These are phyloP conservation scores for Mamestra brassicae DNA, from an alignment of 2,888 invertebrate species.

Conservation along the genomic window DNA sequence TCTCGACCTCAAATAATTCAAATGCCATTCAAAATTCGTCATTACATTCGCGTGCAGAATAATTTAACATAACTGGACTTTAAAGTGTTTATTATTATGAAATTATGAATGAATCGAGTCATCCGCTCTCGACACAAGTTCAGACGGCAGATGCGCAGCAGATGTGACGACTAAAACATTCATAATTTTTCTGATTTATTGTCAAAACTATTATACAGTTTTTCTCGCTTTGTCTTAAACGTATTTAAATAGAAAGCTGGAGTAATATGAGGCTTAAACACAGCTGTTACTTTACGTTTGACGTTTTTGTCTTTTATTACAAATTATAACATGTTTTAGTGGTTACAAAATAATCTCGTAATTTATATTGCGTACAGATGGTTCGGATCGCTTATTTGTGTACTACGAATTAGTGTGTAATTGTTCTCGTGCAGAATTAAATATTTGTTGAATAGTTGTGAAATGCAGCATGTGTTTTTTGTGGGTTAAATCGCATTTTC, in stretches of 20 bases:
- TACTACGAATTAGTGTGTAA: slow-evolving; percentile 45
- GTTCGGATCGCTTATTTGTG: slow-evolving; percentile 34
- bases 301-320: slow-evolving; percentile 18
- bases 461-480: slow-evolving; percentile 19
- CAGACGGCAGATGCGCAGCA: slow-evolving; percentile 54
- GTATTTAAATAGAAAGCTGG: slow-evolving; percentile 35
- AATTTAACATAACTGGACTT: slow-evolving; percentile 49
- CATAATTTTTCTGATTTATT: slow-evolving; percentile 60
- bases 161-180: slow-evolving; percentile 52
- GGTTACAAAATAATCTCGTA: slow-evolving; percentile 48
- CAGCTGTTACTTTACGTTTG: slow-evolving; percentile 35
- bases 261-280: slow-evolving; percentile 32
- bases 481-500: slow-evolving; percentile 15
- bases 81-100: slow-evolving; percentile 52
- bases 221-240: slow-evolving; percentile 36
- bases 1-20: slow-evolving; percentile 34
- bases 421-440: slow-evolving; percentile 37
- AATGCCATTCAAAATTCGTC: slow-evolving; percentile 35
- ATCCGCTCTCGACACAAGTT: slow-evolving; percentile 13
- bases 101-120: slow-evolving; percentile 61
- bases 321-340: slow-evolving; percentile 14
- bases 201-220: slow-evolving; percentile 36
- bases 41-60: slow-evolving; percentile 31
- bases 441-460: slow-evolving; percentile 35
- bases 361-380: slow-evolving; percentile 52